Base-by-base conservation (phyloP, 2,888 invertebrate species). In the Lissonota sp. region DNA sequence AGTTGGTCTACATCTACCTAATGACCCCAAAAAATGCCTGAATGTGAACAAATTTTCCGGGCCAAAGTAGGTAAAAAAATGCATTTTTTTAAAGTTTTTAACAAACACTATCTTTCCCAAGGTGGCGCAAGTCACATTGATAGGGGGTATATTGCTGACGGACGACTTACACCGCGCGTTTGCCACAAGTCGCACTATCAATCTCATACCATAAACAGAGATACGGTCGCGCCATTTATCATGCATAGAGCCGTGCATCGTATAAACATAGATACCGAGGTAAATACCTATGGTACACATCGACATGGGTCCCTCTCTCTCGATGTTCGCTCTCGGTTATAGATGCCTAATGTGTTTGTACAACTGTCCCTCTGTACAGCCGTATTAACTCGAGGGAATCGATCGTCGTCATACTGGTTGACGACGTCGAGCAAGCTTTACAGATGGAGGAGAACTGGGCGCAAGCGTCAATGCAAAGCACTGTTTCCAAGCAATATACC, bases 171-270 rank as follows among this genome's bases (percentile, higher is more conserved):
- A 39, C n/a, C 63, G 69, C 69, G 60, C 37, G n/a, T 39, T 55
- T 49, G 67, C 62, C 66, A 71, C 80, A 66, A 82, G 64, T 83
- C 83, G 76, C 83, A 16, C 70, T 87, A 89, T 89, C 88, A 87
- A 88, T 88, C 88, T 86, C 85, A 82, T 80, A 85, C 84, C 85
- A 87, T 87, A 87, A 87, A 86, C 86, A 86, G 76, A 86, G 86
- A 87, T 85, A 84, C 82, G 84, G 70, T 72, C 83, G 86, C 26
- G 26, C 26, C 26, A 26, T 88, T 83, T 83, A 80, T 83, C 83
- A 70, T 77, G 79, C 72, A 82, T 78, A 53, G 53, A 53, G 53
- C 58, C 72, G 73, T 80, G 70, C 74, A 77, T 51, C 73, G 67
- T 79, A 82, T 82, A 80, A 83, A 83, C 87, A 86, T 79, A 86